Conservation (phyloP, 2,888 invertebrate genomes). For the Myopa tessellatipennis region DNA sequence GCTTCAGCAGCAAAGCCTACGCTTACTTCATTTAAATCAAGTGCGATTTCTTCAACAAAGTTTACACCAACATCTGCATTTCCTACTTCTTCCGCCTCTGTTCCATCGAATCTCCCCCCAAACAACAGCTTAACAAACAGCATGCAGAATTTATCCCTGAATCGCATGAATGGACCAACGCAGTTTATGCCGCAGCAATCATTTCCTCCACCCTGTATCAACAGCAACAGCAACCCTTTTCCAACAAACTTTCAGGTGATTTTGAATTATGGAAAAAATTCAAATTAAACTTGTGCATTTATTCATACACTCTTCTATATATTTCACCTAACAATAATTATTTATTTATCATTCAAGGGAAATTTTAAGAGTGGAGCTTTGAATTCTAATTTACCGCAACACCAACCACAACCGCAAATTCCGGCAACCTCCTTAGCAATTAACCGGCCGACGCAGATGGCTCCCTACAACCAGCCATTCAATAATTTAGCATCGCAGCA, state of each 20-base stretch:
- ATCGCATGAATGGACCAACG: conserved; percentile 48
- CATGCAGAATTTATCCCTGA: conserved; percentile 57
- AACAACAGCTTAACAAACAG: conserved; percentile 48
- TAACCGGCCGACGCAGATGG: conserved; percentile 24
- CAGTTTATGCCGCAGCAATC: conserved; percentile 20
- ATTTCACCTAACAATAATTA: background rate
- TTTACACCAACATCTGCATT: conserved; percentile 37
- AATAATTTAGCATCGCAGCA: background rate
- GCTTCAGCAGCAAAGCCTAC: background rate
- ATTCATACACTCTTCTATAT: background rate
- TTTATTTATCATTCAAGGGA: conserved; percentile 44
- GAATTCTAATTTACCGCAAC: conserved; percentile 44
- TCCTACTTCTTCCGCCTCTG: conserved; percentile 23
- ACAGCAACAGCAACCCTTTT: conserved; percentile 28
- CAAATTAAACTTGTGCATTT: too few relatives aligned
- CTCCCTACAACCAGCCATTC: background rate
- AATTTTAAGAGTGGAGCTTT: conserved; percentile 54
- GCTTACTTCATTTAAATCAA: background rate
- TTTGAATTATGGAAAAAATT: background rate
- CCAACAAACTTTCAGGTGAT: conserved; percentile 29
- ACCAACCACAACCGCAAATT: conserved; percentile 31
- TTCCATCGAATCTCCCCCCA: conserved; percentile 40
- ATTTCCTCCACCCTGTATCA: conserved; percentile 3
- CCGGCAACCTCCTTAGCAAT: conserved; percentile 33
- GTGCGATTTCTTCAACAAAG: conserved; percentile 28